Evolutionary conservation across 2,888 invertebrate species (phyloP), one percentile per base, ranked within the genome.

Genomic region (Mimachlamys varia): DNA sequence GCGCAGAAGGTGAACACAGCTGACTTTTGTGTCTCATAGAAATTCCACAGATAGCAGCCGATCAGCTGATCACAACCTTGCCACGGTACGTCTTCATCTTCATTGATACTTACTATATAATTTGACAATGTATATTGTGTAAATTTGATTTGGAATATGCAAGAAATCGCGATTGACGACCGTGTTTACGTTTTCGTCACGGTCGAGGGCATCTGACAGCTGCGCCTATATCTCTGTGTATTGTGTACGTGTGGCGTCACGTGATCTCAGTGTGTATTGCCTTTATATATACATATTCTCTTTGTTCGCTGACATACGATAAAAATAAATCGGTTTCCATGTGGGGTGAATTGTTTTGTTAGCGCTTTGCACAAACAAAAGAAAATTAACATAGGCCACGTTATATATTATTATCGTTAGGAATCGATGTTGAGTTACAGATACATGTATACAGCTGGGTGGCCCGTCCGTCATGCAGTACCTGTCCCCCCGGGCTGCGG

Each of bases 1-100:
- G 76, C 76, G 76, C 76, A 76, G 76, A 76, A 76, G 76, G 76
- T 76, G 76, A 76, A 27, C 76, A 76, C 76, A 76, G 76, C 76
- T 76, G 76, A 76, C 27, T 27, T 27, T 76, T 27, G 76, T 76
- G 27, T 76, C 76, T 76, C 76, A 33, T 76, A 76, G 76, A 76
- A 27, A 76, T 22, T 76, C 76, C 76, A 76, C 76, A 12, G 27
- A 33, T 33, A 76, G 33, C 76, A 76, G 76, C 2, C 76, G 33
- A 76, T 76, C 76, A 33, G 33, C 76, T 17, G 27, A 76, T 76
- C 76, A 33, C 76, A 76, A 17, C 76, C 12, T 15, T 76, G 4
- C 33, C 76, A 76, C 76, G 76, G 76, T 76, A 76, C 12, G 76
- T 33, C 33, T 10, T 33, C 33, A 27, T 27, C 7, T 33, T 76